Evolutionary conservation across 2,113 vertebrate species (phyloP).

Genomic region (Genyomyrus donnyi): DNA sequence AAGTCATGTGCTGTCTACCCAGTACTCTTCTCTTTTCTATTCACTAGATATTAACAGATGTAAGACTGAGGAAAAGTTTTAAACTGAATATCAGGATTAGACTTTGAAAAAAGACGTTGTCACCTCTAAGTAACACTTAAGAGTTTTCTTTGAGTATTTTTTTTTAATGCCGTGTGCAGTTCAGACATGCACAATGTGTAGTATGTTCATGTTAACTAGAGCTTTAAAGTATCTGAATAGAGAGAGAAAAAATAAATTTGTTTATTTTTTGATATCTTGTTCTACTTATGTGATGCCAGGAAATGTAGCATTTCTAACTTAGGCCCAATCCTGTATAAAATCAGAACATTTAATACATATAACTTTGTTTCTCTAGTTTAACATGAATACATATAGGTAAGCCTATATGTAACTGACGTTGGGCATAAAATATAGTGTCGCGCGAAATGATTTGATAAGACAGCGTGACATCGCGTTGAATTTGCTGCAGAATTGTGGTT

Average conservation of each 20-base stretch:
- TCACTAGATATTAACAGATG: background rate
- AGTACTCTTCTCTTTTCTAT: background rate
- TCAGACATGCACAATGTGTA: background rate
- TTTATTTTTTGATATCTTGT: background rate
- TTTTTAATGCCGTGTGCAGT: background rate
- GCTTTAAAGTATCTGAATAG: background rate
- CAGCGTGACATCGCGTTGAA: background rate
- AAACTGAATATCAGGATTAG: background rate
- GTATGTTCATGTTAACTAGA: background rate
- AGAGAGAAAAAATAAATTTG: background rate
- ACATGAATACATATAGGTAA: too few relatives aligned
- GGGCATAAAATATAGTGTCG: background rate
- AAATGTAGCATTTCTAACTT: background rate
- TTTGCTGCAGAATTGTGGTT: background rate
- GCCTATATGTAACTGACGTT: background rate
- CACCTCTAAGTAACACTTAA: background rate
- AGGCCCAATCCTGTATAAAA: background rate
- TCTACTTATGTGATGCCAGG: background rate
- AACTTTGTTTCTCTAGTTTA: too few relatives aligned
- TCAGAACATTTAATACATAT: background rate
- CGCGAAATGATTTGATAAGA: background rate
- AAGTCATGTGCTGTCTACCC: background rate
- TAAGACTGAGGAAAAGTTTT: background rate
- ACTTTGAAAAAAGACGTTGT: background rate
- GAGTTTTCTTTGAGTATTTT: background rate